These are phyloP conservation scores for Torymus tubicola DNA, from an alignment of 2,888 invertebrate species.

Conservation along the genomic window DNA sequence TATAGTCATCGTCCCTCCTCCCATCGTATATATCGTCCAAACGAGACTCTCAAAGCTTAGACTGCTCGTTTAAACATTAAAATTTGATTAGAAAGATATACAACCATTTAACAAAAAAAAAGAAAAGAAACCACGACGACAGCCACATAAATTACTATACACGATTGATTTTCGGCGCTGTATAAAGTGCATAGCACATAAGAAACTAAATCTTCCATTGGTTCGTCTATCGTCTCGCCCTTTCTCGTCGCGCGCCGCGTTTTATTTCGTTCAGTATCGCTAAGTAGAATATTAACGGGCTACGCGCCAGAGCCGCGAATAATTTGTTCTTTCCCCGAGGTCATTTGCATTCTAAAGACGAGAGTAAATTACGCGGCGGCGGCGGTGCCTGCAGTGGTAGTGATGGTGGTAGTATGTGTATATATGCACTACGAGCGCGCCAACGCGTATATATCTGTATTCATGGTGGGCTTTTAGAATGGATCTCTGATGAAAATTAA, in stretches of 20 bases:
- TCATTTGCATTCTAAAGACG: conserved; percentile 53
- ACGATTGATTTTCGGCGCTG: conserved; percentile 43
- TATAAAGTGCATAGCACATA: neutral
- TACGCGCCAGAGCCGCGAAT: conserved; percentile 7
- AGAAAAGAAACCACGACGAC: too few relatives aligned
- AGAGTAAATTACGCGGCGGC: conserved; percentile 30
- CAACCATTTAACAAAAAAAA: conserved; percentile 2
- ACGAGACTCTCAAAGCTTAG: conserved; percentile 25
- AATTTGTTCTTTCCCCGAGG: conserved; percentile 40
- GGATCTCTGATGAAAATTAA: conserved; percentile 52
- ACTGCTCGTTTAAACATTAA: conserved; percentile 46
- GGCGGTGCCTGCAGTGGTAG: too few relatives aligned
- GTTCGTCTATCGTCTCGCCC: neutral
- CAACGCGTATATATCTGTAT: conserved; percentile 26
- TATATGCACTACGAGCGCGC: too few relatives aligned
- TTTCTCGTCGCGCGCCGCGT: neutral
- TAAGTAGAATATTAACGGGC: conserved; percentile 32
- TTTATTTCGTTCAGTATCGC: neutral
- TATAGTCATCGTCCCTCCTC: neutral
- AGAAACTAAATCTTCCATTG: conserved; percentile 31
- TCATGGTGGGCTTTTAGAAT: conserved; percentile 5
- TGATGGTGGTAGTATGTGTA: too few relatives aligned
- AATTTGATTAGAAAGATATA: conserved; percentile 45
- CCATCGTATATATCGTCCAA: conserved; percentile 10
- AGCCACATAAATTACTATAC: too few relatives aligned